Conservation (phyloP, 2,888 invertebrate genomes). For the Gibbula magus region DNA sequence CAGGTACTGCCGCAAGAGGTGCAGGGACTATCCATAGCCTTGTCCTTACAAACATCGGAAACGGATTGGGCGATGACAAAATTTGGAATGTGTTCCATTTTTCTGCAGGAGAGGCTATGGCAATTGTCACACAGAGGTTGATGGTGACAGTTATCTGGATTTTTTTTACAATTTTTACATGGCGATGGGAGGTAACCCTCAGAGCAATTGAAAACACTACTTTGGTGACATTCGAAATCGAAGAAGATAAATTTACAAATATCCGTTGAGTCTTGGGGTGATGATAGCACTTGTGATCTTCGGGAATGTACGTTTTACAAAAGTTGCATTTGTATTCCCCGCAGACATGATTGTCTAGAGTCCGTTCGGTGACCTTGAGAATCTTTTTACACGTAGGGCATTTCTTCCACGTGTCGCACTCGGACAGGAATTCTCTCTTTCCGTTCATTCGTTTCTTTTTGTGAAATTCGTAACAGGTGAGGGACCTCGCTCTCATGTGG, state of each 20-base stretch:
- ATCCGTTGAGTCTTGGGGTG: not conserved
- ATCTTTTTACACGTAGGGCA: not conserved
- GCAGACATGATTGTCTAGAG: not conserved
- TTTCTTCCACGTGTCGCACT: not conserved
- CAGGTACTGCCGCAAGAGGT: not conserved
- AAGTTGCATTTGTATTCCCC: not conserved
- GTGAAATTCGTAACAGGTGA: not conserved
- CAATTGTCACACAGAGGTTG: not conserved
- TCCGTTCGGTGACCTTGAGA: not conserved
- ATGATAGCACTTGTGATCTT: constrained; percentile 1
- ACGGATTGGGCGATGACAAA: not conserved
- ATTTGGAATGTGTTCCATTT: not conserved
- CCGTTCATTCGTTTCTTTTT: not conserved
- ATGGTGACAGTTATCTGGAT: not conserved
- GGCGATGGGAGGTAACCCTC: not conserved
- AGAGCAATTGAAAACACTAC: not conserved
- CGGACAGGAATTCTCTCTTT: not conserved
- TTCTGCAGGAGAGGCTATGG: not conserved
- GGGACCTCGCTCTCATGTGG: not conserved
- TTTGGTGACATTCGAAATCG: not conserved
- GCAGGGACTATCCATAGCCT: not conserved
- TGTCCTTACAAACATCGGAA: not conserved
- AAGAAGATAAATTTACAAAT: not conserved
- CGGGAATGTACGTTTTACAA: not conserved
- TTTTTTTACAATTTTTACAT: not conserved